These are phyloP conservation scores for Pelecanus crispus DNA, from an alignment of 2,113 vertebrate genomes.

Conservation along the genomic window DNA sequence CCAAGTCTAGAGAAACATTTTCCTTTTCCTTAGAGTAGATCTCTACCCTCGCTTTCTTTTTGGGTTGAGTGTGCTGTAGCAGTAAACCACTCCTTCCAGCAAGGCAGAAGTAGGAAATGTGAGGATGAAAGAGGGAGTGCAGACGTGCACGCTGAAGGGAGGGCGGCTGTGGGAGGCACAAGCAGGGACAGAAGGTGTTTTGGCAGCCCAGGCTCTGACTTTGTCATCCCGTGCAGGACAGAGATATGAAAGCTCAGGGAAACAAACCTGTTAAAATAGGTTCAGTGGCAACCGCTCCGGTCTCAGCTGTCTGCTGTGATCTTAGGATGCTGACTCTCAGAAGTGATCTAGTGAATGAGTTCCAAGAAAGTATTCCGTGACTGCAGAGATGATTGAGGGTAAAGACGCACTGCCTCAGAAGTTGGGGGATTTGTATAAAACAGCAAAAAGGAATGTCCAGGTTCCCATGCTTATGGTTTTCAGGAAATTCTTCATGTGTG, in stretches of 20 bases:
- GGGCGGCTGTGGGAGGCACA: neutral
- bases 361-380: neutral
- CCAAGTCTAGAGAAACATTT: neutral
- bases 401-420: neutral
- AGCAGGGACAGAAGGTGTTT: neutral
- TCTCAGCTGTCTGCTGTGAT: neutral
- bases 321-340: neutral
- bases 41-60: neutral
- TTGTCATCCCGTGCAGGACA: neutral
- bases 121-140: neutral
- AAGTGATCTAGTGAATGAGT: neutral
- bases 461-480: neutral
- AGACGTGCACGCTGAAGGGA: rapidly evolving
- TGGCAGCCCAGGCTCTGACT: neutral
- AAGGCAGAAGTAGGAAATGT: neutral
- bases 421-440: neutral
- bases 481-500: neutral
- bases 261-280: neutral
- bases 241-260: neutral
- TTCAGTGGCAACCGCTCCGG: neutral
- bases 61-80: no score
- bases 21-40: neutral
- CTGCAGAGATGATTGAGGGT: neutral
- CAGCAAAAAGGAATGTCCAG: neutral
- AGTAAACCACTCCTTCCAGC: neutral